Evolutionary conservation across 64 coral and sea anemone genomes (phyloP).

Genomic region (Trachythela sp.): DNA sequence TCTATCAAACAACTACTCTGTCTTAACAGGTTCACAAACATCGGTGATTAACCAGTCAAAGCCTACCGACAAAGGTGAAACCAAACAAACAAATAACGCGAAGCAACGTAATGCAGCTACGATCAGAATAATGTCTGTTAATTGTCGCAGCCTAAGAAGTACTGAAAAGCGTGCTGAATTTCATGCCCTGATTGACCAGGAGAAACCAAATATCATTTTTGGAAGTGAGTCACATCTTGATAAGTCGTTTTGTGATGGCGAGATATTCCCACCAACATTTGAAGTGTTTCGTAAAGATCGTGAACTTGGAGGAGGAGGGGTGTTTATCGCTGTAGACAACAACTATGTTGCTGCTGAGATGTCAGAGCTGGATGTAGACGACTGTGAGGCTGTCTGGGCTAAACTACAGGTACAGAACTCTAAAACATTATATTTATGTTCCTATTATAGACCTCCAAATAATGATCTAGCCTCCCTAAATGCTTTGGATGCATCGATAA

Average conservation of each 20-base stretch:
- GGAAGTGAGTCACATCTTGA: conserved; percentile 45
- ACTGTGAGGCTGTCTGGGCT: conserved; percentile 33
- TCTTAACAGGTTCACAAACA: no score
- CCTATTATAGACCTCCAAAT: conserved; percentile 50
- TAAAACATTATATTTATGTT: conserved; percentile 49
- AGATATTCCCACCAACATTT: conserved; percentile 23
- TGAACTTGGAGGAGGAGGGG: conserved; percentile 37
- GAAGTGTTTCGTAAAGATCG: conserved; percentile 50
- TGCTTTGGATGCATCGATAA: conserved; percentile 42
- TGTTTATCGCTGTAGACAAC: conserved; percentile 44
- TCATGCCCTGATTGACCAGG: conserved; percentile 47
- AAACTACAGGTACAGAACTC: conserved; percentile 59
- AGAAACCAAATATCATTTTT: conserved; percentile 51
- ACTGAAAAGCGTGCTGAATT: no score
- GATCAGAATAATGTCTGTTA: no score
- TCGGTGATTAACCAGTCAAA: no score
- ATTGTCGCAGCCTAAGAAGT: no score
- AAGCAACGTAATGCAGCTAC: no score
- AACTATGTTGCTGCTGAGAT: conserved; percentile 27
- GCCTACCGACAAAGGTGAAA: no score
- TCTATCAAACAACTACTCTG: no score
- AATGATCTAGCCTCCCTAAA: neutral
- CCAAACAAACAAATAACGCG: no score
- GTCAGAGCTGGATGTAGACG: conserved; percentile 42
- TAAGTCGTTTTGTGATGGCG: conserved; percentile 6